phyloP scores from a whole-genome alignment of 1,140 invertebrate species.

The Trichogramma pretiosum region DNA sequence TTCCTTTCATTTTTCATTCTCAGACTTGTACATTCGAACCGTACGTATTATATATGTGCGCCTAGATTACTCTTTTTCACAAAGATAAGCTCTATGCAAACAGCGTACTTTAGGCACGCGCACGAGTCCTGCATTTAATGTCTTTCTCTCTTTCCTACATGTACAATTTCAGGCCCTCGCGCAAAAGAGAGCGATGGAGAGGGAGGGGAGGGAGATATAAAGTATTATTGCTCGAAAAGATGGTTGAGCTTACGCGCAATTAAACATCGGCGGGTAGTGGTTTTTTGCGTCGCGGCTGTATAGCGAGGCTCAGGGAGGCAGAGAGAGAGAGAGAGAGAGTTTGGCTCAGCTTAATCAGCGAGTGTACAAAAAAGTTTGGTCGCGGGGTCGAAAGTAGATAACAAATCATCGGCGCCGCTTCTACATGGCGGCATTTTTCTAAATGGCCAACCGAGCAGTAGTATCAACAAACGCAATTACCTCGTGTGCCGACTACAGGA shows the following conservation, averaged over 20 bases:
- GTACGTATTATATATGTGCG: too few species aligned
- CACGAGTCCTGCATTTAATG: background rate
- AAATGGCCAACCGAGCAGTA: conserved; percentile 17
- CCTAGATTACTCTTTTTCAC: too few species aligned
- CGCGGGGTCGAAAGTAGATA: conserved; percentile 19
- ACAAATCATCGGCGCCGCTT: conserved; percentile 29
- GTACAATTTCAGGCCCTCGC: too few species aligned
- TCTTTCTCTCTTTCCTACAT: too few species aligned
- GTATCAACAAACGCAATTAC: conserved; percentile 18
- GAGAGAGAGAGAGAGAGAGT: conserved; percentile 5
- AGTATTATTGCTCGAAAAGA: conserved; percentile 23
- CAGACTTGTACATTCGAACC: too few species aligned
- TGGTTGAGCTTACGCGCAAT: conserved; percentile 8
- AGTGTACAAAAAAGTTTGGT: too few species aligned
- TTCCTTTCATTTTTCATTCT: too few species aligned
- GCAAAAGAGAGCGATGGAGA: too few species aligned
- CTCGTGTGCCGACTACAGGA: too few species aligned
- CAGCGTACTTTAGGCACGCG: too few species aligned
- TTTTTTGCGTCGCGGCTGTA: conserved; percentile 19
- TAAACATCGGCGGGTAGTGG: conserved; percentile 5
- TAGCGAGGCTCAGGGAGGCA: conserved; percentile 10
- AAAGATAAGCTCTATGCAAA: too few species aligned
- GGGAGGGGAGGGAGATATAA: conserved; percentile 13
- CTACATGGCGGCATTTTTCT: conserved; percentile 28
- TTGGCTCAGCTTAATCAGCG: too few species aligned